Evolutionary conservation across 2,797 vertebrate genomes (phyloP), one percentile per base, ranked within the genome.

Genomic region (Petrocephalus schoutedeni): DNA sequence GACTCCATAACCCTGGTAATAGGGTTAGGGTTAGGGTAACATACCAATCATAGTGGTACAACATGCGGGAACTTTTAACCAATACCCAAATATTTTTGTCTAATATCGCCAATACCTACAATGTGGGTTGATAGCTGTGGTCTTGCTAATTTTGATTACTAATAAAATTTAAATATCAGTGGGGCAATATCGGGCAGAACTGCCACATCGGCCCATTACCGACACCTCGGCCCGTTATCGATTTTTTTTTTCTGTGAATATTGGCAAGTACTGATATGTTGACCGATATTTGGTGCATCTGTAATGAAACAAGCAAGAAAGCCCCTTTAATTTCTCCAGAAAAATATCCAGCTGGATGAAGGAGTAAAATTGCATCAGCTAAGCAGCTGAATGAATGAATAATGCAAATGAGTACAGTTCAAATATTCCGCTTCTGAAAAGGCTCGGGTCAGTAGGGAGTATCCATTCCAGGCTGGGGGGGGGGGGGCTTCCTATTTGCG

Each of bases 321-420:
- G n/a, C n/a, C 86, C n/a, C n/a, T 58, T 67, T 67, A 89, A 90
- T 89, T 89, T 91, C 88, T 86, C 89, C 89, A 88, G 57, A 89
- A 88, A 91, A 89, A 87, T 87, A 84, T 88, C 87, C 86, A 87
- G 59, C 82, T 83, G 19, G 41, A 54, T 53, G 80, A 23, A 54
- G n/a, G 80, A 83, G 49, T 23, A 83, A 83, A 77, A 36, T 90
- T 86, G 58, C 88, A 86, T 77, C 86, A 84, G 83, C 89, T 90
- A 71, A 91, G 89, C 58, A 88, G 89, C 89, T 89, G 58, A 88
- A 89, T 32, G 21, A 87, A 88, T 87, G 53, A 80, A 64, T 89
- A 87, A 85, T 85, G 53, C 49, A 56, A 85, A 32, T 59, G 74
- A 77, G 41, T 45, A 64, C 88, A 80, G 89, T 58, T 82, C 14